These are phyloP conservation scores for Caiman crocodilus DNA, from an alignment of 2,797 vertebrate genomes.

Conservation along the genomic window DNA sequence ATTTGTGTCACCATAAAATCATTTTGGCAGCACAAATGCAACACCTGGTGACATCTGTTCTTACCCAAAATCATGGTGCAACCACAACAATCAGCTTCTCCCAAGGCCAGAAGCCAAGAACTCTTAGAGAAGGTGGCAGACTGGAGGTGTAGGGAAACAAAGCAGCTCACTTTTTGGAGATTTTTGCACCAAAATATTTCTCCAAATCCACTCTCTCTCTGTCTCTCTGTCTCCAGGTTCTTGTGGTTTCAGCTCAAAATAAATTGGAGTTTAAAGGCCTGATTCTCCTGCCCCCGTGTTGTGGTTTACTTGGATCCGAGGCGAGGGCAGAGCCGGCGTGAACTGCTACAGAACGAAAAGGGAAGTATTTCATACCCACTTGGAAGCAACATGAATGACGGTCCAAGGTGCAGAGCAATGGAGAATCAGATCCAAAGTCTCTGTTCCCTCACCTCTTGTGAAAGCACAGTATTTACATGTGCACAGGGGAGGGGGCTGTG, in stretches of 20 bases:
- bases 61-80: not conserved
- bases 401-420: rapidly evolving
- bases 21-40: too few species aligned
- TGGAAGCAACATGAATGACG: not conserved
- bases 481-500: rapidly evolving
- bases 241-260: not conserved
- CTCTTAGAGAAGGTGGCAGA: not conserved
- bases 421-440: not conserved
- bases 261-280: not conserved
- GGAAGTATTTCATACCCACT: not conserved
- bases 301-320: not conserved
- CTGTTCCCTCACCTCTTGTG: not conserved
- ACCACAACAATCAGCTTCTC: not conserved
- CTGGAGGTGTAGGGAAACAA: not conserved
- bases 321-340: not conserved
- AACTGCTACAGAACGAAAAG: not conserved
- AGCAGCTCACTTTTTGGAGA: not conserved
- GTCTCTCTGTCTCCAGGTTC: not conserved
- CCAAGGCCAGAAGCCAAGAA: not conserved
- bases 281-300: not conserved
- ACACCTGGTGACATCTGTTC: too few species aligned
- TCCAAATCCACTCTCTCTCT: not conserved
- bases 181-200: not conserved
- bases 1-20: too few species aligned
- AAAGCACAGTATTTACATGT: not conserved